Base-by-base conservation (phyloP, 2,113 vertebrate genomes). In the Mastomys natalensis region DNA sequence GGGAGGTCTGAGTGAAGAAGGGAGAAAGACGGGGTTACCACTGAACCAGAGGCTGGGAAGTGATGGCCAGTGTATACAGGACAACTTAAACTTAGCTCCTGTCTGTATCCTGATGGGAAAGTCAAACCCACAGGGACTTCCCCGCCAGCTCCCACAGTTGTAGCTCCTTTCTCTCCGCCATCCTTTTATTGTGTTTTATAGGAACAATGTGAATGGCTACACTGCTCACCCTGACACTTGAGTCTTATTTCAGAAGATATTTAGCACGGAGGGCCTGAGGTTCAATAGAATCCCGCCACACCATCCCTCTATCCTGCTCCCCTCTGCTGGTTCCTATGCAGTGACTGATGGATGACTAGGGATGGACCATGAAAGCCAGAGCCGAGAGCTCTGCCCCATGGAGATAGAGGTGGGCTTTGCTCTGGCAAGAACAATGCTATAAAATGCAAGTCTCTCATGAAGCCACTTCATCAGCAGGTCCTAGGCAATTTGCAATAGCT, bases 1-100 rank as follows among this genome's bases (percentile, higher is more conserved):
- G 81, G 96, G 96, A 98, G 97, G 78, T 88, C 97, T 92, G 95
- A 97, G 98, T 96, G 98, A 96, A 97, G 98, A 98, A 98, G 98
- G 94, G 76, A 7, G 45, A 43, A 40, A 40, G 68, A 53, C 58
- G 2, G 4, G 37, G 19, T 51, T 72, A 37, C 19, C 8, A 3
- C 8, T 31, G 66, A 29, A 74, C 11, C 0, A 85, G 95, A 96
- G 94, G 97, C 96, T 97, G 97, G 96, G 95, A 96, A 95, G 87
- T 31, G 87, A 96, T 91, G 95, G 92, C 91, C 94, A 58, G 76
- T 96, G 96, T 96, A 97, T 91, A 93, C 97, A 94, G 48, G 12
- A 13, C 96, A 77, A 97, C 64, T 60, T 91, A 97, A 96, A 97
- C 82, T 96, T 94, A 96, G 96, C 94, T 87, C 89, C 80, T 62